Evolutionary conservation across 1,140 invertebrate species (phyloP).

Genomic region (Drosophila nannoptera): DNA sequence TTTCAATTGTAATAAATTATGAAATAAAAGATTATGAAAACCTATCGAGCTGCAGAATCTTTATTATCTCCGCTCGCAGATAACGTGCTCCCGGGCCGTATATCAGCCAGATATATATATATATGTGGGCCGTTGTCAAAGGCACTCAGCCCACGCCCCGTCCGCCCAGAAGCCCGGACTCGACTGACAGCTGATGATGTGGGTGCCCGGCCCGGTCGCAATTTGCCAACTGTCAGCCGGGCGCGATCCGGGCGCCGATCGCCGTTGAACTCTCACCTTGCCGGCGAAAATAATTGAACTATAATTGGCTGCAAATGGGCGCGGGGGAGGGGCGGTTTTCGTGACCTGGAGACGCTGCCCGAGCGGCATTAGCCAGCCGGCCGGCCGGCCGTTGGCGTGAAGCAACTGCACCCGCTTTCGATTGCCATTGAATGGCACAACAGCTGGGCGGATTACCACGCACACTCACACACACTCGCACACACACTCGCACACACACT

Average conservation of each 20-base stretch:
- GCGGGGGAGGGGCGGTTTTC: constrained; percentile 52
- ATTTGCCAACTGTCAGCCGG: constrained; percentile 66
- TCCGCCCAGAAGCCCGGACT: too few relatives aligned
- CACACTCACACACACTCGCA: constrained; percentile 23
- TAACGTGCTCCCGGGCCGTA: too few relatives aligned
- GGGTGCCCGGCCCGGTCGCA: constrained; percentile 49
- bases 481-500: constrained; percentile 17
- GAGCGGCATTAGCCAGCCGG: constrained; percentile 46
- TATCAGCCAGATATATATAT: not conserved
- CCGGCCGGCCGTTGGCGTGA: constrained; percentile 46
- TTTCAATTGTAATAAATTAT: constrained; percentile 77
- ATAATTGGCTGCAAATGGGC: constrained; percentile 64
- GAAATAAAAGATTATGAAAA: constrained; percentile 76
- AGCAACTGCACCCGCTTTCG: constrained; percentile 55
- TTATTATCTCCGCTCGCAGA: not conserved
- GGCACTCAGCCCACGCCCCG: too few relatives aligned
- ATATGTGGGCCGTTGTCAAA: too few relatives aligned
- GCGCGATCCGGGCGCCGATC: constrained; percentile 6
- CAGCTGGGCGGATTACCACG: constrained; percentile 68
- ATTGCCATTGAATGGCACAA: constrained; percentile 59
- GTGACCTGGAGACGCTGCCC: constrained; percentile 32
- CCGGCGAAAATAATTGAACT: constrained; percentile 68
- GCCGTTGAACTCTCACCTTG: constrained; percentile 26
- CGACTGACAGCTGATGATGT: constrained; percentile 66
- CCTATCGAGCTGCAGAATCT: constrained; percentile 18